A percentile compares a stretch with the other conserved stretches of the same genome.
Evolutionary conservation across 2,113 vertebrate species (phyloP).

Genomic region (Pelodiscus sinensis): DNA sequence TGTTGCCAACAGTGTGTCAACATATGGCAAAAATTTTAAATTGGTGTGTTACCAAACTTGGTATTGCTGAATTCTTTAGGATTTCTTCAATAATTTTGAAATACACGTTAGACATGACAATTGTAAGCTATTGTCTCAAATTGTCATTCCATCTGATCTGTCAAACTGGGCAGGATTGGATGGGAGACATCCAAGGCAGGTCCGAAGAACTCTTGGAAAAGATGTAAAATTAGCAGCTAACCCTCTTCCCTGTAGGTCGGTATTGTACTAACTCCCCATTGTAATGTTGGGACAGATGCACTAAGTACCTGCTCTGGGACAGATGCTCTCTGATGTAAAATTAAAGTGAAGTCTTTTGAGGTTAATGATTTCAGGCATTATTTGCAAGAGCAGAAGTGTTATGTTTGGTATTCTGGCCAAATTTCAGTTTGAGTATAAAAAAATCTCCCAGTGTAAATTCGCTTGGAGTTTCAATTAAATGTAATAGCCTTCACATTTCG

Average conservation of each 20-base stretch:
- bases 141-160: not conserved
- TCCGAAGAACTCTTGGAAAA: not conserved
- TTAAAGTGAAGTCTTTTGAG: no score
- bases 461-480: slow-evolving; percentile 6
- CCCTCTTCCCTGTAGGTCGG: not conserved
- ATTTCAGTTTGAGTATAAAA: not conserved
- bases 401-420: not conserved
- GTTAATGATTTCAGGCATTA: no score
- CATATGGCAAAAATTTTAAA: not conserved
- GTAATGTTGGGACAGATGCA: not conserved
- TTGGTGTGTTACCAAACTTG: not conserved
- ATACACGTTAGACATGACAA: not conserved
- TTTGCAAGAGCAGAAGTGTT: slow-evolving; percentile 15
- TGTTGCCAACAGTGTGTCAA: not conserved
- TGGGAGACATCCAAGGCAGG: not conserved
- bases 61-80: not conserved
- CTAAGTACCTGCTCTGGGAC: not conserved
- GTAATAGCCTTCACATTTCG: not conserved
- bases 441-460: not conserved
- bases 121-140: not conserved
- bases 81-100: not conserved
- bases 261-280: not conserved
- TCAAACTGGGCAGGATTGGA: not conserved
- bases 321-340: not conserved
- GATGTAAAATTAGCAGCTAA: not conserved